These are phyloP conservation scores for Artemia franciscana DNA, from an alignment of 1,140 invertebrate genomes.

Conservation along the genomic window DNA sequence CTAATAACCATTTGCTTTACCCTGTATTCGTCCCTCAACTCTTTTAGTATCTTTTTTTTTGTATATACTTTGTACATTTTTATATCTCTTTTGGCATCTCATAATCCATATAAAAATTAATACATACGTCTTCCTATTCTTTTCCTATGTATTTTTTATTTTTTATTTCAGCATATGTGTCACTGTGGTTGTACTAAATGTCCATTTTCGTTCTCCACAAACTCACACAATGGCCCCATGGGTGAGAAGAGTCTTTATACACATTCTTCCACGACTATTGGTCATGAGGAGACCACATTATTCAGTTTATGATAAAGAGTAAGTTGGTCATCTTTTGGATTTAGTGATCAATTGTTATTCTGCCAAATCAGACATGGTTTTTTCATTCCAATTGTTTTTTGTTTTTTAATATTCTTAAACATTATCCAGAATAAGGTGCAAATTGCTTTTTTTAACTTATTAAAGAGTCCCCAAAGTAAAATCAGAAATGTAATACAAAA, in stretches of 20 bases:
- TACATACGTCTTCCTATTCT: too few species aligned
- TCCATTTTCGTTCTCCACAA: slow-evolving; percentile 92
- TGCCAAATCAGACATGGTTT: too few species aligned
- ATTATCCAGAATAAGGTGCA: not conserved
- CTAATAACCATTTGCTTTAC: too few species aligned
- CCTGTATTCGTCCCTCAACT: too few species aligned
- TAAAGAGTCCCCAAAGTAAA: not conserved
- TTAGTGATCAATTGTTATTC: not conserved
- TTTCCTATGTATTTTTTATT: too few species aligned
- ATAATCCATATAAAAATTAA: too few species aligned
- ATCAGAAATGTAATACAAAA: not conserved
- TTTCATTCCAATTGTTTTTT: not conserved
- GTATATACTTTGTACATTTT: too few species aligned
- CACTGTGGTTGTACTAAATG: slow-evolving; percentile 90
- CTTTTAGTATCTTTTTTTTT: too few species aligned
- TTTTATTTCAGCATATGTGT: slow-evolving; percentile 61
- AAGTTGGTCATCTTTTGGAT: not conserved
- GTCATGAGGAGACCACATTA: slow-evolving; percentile 76
- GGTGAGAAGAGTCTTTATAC: slow-evolving; percentile 84
- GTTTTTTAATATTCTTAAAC: not conserved
- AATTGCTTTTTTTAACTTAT: not conserved
- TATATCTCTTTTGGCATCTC: too few species aligned
- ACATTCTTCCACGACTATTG: slow-evolving; percentile 69
- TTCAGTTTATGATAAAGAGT: not conserved
- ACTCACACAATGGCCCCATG: slow-evolving; percentile 93